phyloP scores from a whole-genome alignment of 2,113 vertebrate species.

The Hydrochoerus hydrochaeris region DNA sequence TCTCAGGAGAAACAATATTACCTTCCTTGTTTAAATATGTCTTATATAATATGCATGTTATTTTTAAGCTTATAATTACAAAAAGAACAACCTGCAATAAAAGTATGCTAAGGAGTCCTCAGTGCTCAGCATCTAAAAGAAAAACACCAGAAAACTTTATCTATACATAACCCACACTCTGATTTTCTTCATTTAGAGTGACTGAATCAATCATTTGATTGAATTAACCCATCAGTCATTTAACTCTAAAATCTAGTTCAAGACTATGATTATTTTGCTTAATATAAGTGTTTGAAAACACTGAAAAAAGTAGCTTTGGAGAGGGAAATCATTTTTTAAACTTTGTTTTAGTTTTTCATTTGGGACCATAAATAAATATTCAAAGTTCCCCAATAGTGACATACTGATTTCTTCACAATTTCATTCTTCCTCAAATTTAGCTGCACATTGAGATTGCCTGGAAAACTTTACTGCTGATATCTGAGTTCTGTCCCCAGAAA shows the following conservation, averaged over 20 bases:
- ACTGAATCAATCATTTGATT: slow-evolving; percentile 2
- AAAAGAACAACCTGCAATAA: not conserved
- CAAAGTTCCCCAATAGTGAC: not conserved
- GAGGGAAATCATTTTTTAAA: not conserved
- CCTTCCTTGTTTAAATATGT: not conserved
- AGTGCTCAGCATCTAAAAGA: not conserved
- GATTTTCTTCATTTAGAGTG: not conserved
- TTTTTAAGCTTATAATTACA: not conserved
- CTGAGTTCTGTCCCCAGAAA: not conserved
- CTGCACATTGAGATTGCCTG: not conserved
- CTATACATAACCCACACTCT: not conserved
- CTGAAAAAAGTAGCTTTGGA: not conserved
- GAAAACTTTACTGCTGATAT: slow-evolving; percentile 25
- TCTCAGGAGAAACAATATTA: not conserved
- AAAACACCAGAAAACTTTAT: not conserved
- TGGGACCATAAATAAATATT: not conserved
- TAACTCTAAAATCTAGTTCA: not conserved
- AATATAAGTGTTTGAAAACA: not conserved
- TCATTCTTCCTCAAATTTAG: slow-evolving; percentile 32
- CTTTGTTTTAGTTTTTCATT: not conserved
- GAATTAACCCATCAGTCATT: not conserved
- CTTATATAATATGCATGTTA: not conserved
- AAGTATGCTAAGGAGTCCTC: not conserved
- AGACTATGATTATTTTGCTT: not conserved
- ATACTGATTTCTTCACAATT: not conserved